Evolutionary conservation across 2,797 vertebrate species (phyloP), one percentile per base, ranked within the genome.

Genomic region (Diceros bicornis): DNA sequence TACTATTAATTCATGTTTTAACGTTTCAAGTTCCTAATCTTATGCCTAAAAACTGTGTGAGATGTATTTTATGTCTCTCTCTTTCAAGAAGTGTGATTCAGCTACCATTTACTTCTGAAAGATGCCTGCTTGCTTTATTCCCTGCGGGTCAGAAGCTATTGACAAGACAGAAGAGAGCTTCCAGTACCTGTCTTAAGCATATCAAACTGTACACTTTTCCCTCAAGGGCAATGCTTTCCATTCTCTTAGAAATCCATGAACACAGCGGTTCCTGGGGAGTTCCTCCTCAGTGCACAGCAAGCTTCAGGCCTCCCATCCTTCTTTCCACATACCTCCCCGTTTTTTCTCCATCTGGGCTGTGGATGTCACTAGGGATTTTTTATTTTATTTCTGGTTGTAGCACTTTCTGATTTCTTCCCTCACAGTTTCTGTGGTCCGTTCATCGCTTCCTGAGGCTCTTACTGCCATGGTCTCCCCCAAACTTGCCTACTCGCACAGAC

Each of bases 61-160:
- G 66, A 66, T 41, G 66, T 72, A 57, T 64, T 75, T 86, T 64
- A 64, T 72, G 86, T 55, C 75, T 72, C 25, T 85, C 78, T 57
- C 47, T 79, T 57, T 86, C 81, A 64, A n/a, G 82, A 66, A 71
- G 55, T 68, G 21, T 34, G 13, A 44, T 47, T 20, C 27, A 21
- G 44, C 47, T 77, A 68, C 89, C 75, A 52, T 69, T 79, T 37
- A 78, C 72, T 85, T 85, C 32, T 6, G 14, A 64, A 71, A 78
- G 55, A 20, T 16, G 10, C 32, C 32, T 7, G 37, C 41, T 59
- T 57, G 72, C 62, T 59, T 74, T 72, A 50, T n/a, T 72, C 72
- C 32, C 81, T 66, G 29, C 37, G 27, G 32, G 18, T 55, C 79
- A 25, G 85, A 59, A 34, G 32, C 68, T 61, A 59, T 82, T 52